Percentiles rank a stretch among this genome's conserved stretches.
Evolutionary conservation across 2,888 invertebrate species (phyloP).

Genomic region (Sminthurides aquaticus): DNA sequence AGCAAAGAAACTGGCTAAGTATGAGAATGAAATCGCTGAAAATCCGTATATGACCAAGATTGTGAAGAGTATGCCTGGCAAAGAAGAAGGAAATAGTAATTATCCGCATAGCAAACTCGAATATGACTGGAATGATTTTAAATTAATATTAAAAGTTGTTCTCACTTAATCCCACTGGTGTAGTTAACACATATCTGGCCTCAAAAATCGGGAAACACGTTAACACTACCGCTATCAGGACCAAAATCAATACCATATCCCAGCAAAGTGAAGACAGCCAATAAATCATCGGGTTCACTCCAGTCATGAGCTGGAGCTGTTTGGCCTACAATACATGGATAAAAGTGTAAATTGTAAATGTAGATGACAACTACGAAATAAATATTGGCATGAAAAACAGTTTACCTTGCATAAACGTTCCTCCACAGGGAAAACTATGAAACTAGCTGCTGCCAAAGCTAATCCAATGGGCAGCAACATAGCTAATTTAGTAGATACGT

Average conservation of each 20-base stretch:
- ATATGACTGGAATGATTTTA: too few species aligned
- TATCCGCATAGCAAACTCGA: too few species aligned
- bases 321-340: constrained; percentile 45
- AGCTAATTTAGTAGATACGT: constrained; percentile 36
- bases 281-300: constrained; percentile 47
- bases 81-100: constrained; percentile 40
- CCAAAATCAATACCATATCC: constrained; percentile 48
- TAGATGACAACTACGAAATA: too few species aligned
- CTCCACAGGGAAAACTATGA: constrained; percentile 45
- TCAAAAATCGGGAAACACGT: constrained; percentile 46
- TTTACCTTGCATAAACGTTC: constrained; percentile 45
- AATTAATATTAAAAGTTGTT: too few species aligned
- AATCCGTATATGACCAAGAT: constrained; percentile 56
- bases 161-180: constrained; percentile 40
- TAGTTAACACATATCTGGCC: constrained; percentile 44
- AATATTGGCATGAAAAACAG: too few species aligned
- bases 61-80: constrained; percentile 49
- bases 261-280: constrained; percentile 49
- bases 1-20: constrained; percentile 53
- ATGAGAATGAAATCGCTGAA: constrained; percentile 59
- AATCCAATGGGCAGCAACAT: constrained; percentile 44
- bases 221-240: constrained; percentile 46
- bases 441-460: constrained; percentile 43
- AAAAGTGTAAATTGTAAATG: too few species aligned
- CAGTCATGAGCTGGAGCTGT: constrained; percentile 48